Base-by-base conservation (phyloP, 92 coral and sea anemone species). In the Heliopora coerulea region DNA sequence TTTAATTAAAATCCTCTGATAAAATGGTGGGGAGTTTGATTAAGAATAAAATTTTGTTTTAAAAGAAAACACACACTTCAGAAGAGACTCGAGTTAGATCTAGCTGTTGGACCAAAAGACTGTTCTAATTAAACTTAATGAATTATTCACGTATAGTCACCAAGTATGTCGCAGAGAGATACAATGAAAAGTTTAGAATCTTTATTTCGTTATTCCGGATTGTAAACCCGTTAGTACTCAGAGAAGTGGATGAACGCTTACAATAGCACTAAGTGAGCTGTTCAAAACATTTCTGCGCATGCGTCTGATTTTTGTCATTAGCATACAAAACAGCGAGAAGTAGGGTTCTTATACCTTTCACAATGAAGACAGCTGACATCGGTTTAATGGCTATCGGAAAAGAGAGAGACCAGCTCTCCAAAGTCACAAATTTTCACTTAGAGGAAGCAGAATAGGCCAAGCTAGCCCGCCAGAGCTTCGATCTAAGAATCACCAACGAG, bases 81-180 rank as follows among this genome's bases (percentile, higher is more conserved):
- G 14, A 15, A 37, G n/a, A 37, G 12, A 15, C 52, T 8, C 15
- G n/a, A 6, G 15, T 15, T 46, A 6, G 2, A 46, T 46, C 11
- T 46, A 10, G n/a, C 52, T 7, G 7, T 46, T 46, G 12, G 17
- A 8, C 52, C 12, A 8, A 21, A 50, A 19, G 63, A 50, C 42
- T 39, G 34, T 54, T 62, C 52, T 54, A 70, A 70, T 70, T 35
- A 32, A 19, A 32, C 77, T 50, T 70, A 70, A 70, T 70, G 77
- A 70, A 70, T 70, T 70, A 70, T 70, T 70, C 77, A 70, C 40
- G 63, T 70, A 13, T n/a, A n/a, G n/a, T n/a, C n/a, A n/a, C n/a
- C n/a, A n/a, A n/a, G n/a, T n/a, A n/a, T n/a, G n/a, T n/a, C n/a
- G n/a, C n/a, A n/a, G n/a, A n/a, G n/a, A n/a, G n/a, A n/a, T n/a